Evolutionary conservation across 1,140 invertebrate species (phyloP).

Genomic region (Drosophila nigrodunni): DNA sequence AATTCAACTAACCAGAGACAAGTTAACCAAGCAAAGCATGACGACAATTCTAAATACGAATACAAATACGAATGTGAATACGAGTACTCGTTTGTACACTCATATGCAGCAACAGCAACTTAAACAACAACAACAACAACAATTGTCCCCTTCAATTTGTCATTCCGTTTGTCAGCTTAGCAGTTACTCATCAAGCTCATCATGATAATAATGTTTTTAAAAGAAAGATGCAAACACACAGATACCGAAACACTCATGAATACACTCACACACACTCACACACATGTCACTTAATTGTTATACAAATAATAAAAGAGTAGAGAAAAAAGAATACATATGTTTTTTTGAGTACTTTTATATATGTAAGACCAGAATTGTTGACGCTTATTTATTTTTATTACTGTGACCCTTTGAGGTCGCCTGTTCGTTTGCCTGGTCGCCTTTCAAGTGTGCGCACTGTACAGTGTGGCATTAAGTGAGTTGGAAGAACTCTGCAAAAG

Average conservation of each 20-base stretch:
- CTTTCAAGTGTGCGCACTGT: constrained; percentile 27
- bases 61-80: neutral
- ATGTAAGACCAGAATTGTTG: constrained; percentile 29
- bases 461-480: constrained; percentile 26
- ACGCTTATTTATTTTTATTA: constrained; percentile 52
- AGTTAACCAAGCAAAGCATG: constrained; percentile 48
- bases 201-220: constrained; percentile 60
- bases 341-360: neutral
- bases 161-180: constrained; percentile 47
- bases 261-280: constrained; percentile 2
- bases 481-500: neutral
- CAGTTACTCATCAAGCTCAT: constrained; percentile 53
- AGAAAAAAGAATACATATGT: constrained; percentile 6
- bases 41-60: constrained; percentile 8
- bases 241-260: neutral
- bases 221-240: constrained; percentile 10
- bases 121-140: constrained; percentile 21
- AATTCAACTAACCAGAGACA: constrained; percentile 13
- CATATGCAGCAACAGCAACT: constrained; percentile 4
- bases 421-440: constrained; percentile 18
- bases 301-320: constrained; percentile 31
- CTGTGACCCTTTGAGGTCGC: constrained; percentile 32
- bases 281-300: constrained; percentile 41
- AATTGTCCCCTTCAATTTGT: constrained; percentile 60
- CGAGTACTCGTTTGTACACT: constrained; percentile 4